phyloP scores from a whole-genome alignment of 2,797 vertebrate species.

The Siniperca undulata region DNA sequence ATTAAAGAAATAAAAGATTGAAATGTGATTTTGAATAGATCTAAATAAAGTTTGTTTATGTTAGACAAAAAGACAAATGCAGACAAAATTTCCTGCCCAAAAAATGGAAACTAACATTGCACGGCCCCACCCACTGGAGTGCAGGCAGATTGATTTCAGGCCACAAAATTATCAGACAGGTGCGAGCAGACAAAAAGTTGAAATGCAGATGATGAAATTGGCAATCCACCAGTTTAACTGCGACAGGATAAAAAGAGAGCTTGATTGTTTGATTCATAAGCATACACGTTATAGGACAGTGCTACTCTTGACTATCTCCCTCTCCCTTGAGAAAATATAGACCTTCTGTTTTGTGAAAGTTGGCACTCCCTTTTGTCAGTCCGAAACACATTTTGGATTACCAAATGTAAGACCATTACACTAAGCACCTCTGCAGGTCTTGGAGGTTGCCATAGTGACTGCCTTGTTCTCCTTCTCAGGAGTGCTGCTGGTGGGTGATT shows the following conservation, averaged over 20 bases:
- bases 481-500: conserved; percentile 42
- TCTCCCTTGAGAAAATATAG: conserved; percentile 1
- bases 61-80: not conserved
- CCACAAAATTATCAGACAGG: not conserved
- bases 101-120: not conserved
- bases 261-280: conserved; percentile 6
- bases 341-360: conserved; percentile 1
- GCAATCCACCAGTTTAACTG: not conserved
- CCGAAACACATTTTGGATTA: conserved; percentile 27
- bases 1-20: not conserved
- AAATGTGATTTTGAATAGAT: conserved; percentile 7
- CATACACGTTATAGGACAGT: not conserved
- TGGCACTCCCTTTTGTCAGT: conserved; percentile 8
- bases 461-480: conserved; percentile 34
- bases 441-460: conserved; percentile 56
- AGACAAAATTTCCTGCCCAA: not conserved
- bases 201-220: not conserved
- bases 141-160: conserved; percentile 1
- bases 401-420: conserved; percentile 2
- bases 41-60: not conserved
- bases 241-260: not conserved
- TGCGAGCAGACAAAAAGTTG: conserved; percentile 1
- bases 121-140: not conserved
- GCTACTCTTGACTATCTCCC: not conserved
- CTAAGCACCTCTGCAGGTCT: conserved; percentile 13